Evolutionary conservation across 2,797 vertebrate genomes (phyloP).

Genomic region (Sebastes itinus): DNA sequence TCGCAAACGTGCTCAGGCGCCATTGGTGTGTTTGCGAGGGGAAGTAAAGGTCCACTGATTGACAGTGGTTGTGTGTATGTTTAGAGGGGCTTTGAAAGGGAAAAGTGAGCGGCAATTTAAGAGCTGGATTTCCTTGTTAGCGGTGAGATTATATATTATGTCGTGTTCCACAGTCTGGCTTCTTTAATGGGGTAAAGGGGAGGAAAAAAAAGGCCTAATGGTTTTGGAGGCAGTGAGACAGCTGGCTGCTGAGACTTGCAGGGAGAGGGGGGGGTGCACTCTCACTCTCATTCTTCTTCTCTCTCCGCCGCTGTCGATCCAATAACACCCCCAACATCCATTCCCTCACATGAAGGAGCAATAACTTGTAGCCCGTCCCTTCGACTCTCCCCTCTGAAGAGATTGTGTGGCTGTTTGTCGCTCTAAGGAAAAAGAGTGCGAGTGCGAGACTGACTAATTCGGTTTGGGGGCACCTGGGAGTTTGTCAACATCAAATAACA

Average conservation of each 20-base stretch:
- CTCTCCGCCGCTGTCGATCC: slow-evolving; percentile 39
- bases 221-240: slow-evolving; percentile 66
- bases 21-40: slow-evolving; percentile 33
- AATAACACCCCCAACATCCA: slow-evolving; percentile 61
- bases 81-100: slow-evolving; percentile 36
- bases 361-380: slow-evolving; percentile 61
- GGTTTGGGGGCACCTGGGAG: slow-evolving; percentile 66
- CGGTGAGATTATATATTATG: slow-evolving; percentile 70
- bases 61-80: slow-evolving; percentile 41
- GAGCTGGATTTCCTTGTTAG: slow-evolving; percentile 76
- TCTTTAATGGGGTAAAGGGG: slow-evolving; percentile 71
- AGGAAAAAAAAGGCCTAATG: slow-evolving; percentile 50
- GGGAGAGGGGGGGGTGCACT: background rate
- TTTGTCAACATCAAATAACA: slow-evolving; percentile 75
- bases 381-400: slow-evolving; percentile 49
- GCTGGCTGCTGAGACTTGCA: slow-evolving; percentile 58
- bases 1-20: slow-evolving; percentile 42
- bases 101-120: slow-evolving; percentile 64
- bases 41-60: slow-evolving; percentile 63
- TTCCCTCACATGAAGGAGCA: slow-evolving; percentile 69
- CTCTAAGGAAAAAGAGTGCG: slow-evolving; percentile 46
- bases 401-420: slow-evolving; percentile 43
- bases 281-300: slow-evolving; percentile 39
- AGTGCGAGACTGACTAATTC: slow-evolving; percentile 72
- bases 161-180: slow-evolving; percentile 71